phyloP scores from a whole-genome alignment of 2,113 vertebrate genomes.

The Ascaphus truei region DNA sequence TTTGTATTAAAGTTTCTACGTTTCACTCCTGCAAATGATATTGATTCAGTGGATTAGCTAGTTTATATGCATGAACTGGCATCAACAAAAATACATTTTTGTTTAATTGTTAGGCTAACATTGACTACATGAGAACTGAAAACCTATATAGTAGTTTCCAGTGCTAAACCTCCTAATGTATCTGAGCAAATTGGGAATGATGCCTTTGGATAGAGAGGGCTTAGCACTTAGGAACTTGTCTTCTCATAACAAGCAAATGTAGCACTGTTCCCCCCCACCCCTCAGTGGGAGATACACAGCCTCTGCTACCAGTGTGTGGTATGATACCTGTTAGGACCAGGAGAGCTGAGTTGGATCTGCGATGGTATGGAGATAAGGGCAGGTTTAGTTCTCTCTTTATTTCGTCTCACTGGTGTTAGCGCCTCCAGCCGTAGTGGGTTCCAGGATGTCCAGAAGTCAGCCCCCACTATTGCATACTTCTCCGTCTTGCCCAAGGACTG shows the following conservation, averaged over 20 bases:
- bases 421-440: no score
- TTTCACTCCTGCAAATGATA: neutral
- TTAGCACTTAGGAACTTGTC: neutral
- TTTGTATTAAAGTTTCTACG: neutral
- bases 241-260: no score
- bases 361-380: neutral
- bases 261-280: no score
- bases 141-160: neutral
- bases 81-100: neutral
- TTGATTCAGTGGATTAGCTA: neutral
- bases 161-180: neutral
- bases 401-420: no score
- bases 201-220: neutral
- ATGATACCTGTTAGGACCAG: no score
- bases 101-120: neutral
- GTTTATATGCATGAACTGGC: neutral
- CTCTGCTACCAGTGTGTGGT: no score
- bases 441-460: no score
- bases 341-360: no score
- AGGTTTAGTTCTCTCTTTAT: neutral
- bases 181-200: neutral
- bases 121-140: neutral
- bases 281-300: no score
- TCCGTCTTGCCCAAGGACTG: no score
- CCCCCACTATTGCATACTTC: no score